These are phyloP conservation scores for Tetramorium simillimum DNA, from an alignment of 1,140 invertebrate genomes.

Conservation along the genomic window DNA sequence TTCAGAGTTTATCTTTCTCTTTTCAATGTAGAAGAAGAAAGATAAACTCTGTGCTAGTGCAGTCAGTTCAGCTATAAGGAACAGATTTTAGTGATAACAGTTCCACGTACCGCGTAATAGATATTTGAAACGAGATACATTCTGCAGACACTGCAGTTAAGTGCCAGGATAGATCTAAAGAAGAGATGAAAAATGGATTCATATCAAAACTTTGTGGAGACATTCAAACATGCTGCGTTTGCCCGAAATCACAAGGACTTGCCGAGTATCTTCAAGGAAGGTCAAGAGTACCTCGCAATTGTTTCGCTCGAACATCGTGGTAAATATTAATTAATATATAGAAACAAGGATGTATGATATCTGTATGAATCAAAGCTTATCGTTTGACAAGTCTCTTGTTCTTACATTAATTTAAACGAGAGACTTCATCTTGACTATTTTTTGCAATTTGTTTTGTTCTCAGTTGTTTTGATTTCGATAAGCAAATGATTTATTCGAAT, in stretches of 20 bases:
- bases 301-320: constrained; percentile 70
- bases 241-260: constrained; percentile 55
- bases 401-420: not conserved
- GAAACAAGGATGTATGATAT: not conserved
- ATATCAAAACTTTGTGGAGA: constrained; percentile 68
- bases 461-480: not conserved
- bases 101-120: too few relatives aligned
- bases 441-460: not conserved
- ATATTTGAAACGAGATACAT: not conserved
- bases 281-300: constrained; percentile 67
- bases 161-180: too few relatives aligned
- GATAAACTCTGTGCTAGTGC: too few relatives aligned
- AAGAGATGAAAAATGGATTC: constrained; percentile 73
- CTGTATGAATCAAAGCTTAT: not conserved
- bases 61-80: too few relatives aligned
- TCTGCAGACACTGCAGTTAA: not conserved
- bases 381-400: not conserved
- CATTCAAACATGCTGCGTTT: constrained; percentile 54
- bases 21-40: too few relatives aligned
- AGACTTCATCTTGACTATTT: not conserved
- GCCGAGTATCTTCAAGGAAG: constrained; percentile 58
- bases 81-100: too few relatives aligned
- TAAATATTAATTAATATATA: constrained; percentile 34
- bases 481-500: not conserved
- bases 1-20: too few relatives aligned